Conservation (phyloP, 1,140 invertebrate genomes). For the Rhopalosiphum maidis region DNA sequence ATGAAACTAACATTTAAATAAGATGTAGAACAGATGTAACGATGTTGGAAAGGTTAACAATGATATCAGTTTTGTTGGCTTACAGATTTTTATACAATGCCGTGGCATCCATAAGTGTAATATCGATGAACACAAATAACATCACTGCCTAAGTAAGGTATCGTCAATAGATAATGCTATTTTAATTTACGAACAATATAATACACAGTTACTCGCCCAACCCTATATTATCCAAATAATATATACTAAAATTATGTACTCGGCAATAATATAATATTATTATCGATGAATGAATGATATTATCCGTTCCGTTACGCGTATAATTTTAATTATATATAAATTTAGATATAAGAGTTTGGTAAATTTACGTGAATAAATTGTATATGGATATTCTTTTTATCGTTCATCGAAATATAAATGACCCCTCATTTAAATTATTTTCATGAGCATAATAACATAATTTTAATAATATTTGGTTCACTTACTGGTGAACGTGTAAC, state of each 20-base stretch:
- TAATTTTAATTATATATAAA: too few relatives aligned
- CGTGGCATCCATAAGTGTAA: neutral
- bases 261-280: too few relatives aligned
- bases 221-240: neutral
- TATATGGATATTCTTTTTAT: too few relatives aligned
- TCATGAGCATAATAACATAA: too few relatives aligned
- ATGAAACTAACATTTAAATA: neutral
- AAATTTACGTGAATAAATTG: too few relatives aligned
- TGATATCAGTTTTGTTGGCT: neutral
- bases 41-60: neutral
- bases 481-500: too few relatives aligned
- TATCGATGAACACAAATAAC: neutral
- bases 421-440: too few relatives aligned
- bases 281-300: too few relatives aligned
- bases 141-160: neutral
- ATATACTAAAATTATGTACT: neutral
- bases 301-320: too few relatives aligned
- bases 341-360: too few relatives aligned
- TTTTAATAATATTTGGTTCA: too few relatives aligned
- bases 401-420: too few relatives aligned
- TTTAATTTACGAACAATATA: neutral
- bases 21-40: neutral
- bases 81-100: neutral
- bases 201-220: neutral
- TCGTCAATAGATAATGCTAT: neutral